Evolutionary conservation across 2,888 invertebrate species (phyloP).

Genomic region (Drosophila falleni): DNA sequence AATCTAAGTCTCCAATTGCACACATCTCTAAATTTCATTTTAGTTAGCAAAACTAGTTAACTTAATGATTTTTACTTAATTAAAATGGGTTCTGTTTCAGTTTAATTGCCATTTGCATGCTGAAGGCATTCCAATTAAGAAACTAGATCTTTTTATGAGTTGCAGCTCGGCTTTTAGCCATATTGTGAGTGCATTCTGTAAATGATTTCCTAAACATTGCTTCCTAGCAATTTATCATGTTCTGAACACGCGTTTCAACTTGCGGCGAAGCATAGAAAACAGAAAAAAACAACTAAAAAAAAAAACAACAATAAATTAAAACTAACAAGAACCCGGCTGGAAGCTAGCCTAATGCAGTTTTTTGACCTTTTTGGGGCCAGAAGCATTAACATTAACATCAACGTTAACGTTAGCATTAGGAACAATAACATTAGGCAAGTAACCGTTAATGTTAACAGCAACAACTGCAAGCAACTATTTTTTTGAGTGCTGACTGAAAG

Average conservation of each 20-base stretch:
- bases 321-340: conserved; percentile 19
- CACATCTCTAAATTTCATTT: background rate
- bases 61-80: background rate
- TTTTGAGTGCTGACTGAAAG: conserved; percentile 32
- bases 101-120: conserved; percentile 17
- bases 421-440: conserved; percentile 37
- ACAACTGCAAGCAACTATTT: conserved; percentile 38
- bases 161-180: background rate
- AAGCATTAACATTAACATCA: conserved; percentile 23
- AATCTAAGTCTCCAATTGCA: background rate
- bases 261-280: background rate
- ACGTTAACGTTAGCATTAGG: conserved; percentile 12
- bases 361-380: conserved; percentile 50
- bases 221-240: conserved; percentile 49
- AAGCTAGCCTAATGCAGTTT: conserved; percentile 48
- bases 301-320: conserved; percentile 24
- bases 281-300: background rate
- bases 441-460: conserved; percentile 41
- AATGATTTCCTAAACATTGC: conserved; percentile 14
- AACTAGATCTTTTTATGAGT: conserved; percentile 12
- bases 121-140: conserved; percentile 10
- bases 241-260: conserved; percentile 31
- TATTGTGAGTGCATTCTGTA: background rate
- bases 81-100: conserved; percentile 1
- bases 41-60: background rate